A percentile compares a stretch with the other conserved stretches of the same genome.
Conservation (phyloP, 2,888 invertebrate species). For the Pseudoips prasinana region DNA sequence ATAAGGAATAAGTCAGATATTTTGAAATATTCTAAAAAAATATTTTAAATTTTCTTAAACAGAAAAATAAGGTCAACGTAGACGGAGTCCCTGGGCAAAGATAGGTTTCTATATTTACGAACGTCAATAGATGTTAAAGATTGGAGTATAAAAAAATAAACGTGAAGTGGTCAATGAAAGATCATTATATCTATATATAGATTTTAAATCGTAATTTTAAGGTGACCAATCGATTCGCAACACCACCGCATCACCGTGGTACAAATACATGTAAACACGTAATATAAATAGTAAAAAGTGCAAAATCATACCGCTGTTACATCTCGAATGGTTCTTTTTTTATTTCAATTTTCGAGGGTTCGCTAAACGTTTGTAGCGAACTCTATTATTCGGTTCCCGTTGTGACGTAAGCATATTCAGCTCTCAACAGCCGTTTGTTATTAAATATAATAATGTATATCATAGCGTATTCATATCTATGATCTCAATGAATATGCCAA, state of each 20-base stretch:
- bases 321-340: constrained; percentile 76
- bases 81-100: no score
- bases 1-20: no score
- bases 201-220: constrained; percentile 29
- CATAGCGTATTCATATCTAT: constrained; percentile 77
- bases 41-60: no score
- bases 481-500: constrained; percentile 75
- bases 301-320: constrained; percentile 80
- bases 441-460: constrained; percentile 78
- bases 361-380: constrained; percentile 77
- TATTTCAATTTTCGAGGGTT: constrained; percentile 80
- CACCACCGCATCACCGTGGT: constrained; percentile 60
- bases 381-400: constrained; percentile 76
- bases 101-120: no score
- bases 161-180: no score
- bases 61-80: no score
- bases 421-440: constrained; percentile 72
- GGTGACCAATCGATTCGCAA: constrained; percentile 55
- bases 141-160: no score
- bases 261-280: constrained; percentile 61
- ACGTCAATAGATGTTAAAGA: no score
- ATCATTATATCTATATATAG: no score
- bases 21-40: no score
- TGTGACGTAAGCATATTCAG: constrained; percentile 78
- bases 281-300: constrained; percentile 65